Evolutionary conservation across 2,888 invertebrate species (phyloP).

Genomic region (Eupithecia abbreviata): DNA sequence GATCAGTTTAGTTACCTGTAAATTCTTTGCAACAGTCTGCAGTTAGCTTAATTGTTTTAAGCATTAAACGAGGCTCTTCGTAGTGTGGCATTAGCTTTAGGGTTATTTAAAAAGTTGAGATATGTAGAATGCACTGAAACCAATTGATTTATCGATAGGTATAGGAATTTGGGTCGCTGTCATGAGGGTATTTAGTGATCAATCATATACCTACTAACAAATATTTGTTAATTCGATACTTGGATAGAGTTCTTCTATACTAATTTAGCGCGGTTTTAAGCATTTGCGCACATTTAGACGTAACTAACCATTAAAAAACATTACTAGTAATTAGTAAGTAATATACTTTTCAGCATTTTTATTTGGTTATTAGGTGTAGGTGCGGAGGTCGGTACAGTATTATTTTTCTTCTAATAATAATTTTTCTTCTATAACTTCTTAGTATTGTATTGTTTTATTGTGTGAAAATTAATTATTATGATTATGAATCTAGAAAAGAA

Average conservation of each 20-base stretch:
- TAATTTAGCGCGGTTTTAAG: not conserved
- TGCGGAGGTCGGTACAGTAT: no score
- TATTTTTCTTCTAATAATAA: not conserved
- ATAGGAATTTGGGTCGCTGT: slow-evolving; percentile 10
- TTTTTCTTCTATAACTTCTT: no score
- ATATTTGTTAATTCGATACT: slow-evolving; percentile 1
- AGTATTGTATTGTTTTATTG: not conserved
- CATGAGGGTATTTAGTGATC: slow-evolving; percentile 8
- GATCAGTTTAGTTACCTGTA: no score
- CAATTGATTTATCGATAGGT: not conserved
- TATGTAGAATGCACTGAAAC: not conserved
- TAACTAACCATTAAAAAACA: no score
- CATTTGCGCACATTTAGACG: not conserved
- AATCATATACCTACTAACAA: not conserved
- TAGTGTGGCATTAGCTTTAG: no score
- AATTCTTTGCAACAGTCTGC: no score
- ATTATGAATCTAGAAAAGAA: not conserved
- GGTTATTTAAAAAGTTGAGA: not conserved
- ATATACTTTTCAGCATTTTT: no score
- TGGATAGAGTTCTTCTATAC: not conserved
- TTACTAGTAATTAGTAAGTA: no score
- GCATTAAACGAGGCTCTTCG: no score
- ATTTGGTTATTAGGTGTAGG: no score
- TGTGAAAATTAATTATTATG: no score
- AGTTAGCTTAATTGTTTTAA: no score